phyloP scores from a whole-genome alignment of 2,888 invertebrate species.

The Philhelius pedissequus region DNA sequence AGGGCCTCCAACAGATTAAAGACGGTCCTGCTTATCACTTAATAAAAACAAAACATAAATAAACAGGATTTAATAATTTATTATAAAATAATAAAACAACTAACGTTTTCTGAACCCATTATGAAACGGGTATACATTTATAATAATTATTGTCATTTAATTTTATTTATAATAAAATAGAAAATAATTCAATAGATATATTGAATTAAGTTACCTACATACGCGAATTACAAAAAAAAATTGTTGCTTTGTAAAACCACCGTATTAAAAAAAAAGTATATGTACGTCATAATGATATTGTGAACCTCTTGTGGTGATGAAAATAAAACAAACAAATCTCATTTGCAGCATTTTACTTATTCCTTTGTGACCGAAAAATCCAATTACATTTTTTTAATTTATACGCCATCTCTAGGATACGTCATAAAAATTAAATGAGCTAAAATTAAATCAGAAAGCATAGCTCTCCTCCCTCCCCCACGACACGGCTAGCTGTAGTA shows the following conservation, averaged over 20 bases:
- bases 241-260: background rate
- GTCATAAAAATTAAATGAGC: slow-evolving; percentile 10
- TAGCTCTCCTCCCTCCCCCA: background rate
- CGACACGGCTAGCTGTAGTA: background rate
- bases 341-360: background rate
- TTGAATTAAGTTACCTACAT: background rate
- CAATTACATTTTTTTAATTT: slow-evolving; percentile 17
- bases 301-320: background rate
- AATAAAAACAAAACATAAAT: no score
- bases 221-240: background rate
- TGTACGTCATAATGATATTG: background rate
- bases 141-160: no score
- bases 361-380: slow-evolving; percentile 7
- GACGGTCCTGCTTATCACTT: no score
- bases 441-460: slow-evolving; percentile 6
- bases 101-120: no score
- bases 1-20: no score
- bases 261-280: background rate
- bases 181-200: no score
- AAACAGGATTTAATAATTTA: no score
- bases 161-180: no score
- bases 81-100: no score
- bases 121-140: no score
- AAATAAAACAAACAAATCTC: background rate
- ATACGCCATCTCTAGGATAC: background rate